Conservation (phyloP, 1,140 invertebrate genomes). For the Drosophila sucinea region DNA sequence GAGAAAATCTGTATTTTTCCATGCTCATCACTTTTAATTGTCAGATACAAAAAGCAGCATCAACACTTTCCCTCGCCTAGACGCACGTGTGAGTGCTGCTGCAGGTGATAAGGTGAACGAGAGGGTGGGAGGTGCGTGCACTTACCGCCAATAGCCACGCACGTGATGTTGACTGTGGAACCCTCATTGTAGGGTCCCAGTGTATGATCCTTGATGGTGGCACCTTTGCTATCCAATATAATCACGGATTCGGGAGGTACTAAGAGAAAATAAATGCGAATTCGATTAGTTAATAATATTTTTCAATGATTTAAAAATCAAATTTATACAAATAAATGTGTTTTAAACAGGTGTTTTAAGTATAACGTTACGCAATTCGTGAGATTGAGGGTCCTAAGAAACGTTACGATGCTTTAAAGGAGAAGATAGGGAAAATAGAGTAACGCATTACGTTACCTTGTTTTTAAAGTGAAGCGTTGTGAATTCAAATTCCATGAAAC, state of each 20-base stretch:
- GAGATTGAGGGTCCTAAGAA: too few relatives aligned
- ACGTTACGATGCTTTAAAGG: too few relatives aligned
- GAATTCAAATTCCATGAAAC: too few relatives aligned
- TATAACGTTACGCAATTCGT: too few relatives aligned
- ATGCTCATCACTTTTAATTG: conserved; percentile 79
- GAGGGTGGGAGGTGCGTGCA: conserved; percentile 2
- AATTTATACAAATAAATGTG: neutral
- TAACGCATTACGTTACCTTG: too few relatives aligned
- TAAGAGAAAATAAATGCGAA: conserved; percentile 62
- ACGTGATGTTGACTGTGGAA: conserved; percentile 90
- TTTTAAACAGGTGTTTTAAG: too few relatives aligned
- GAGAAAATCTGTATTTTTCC: conserved; percentile 58
- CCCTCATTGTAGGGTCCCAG: conserved; percentile 93
- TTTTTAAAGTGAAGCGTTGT: too few relatives aligned
- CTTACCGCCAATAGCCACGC: conserved; percentile 92
- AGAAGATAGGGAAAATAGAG: too few relatives aligned
- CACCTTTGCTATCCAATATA: conserved; percentile 89
- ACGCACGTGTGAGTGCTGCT: neutral
- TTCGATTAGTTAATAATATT: too few relatives aligned
- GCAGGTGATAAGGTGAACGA: neutral
- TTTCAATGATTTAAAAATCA: neutral
- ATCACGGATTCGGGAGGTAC: conserved; percentile 91
- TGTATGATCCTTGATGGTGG: conserved; percentile 88
- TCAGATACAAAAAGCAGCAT: conserved; percentile 72
- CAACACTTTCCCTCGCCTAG: conserved; percentile 56